Evolutionary conservation across 2,113 vertebrate species (phyloP).

Genomic region (Sigmodon hispidus): DNA sequence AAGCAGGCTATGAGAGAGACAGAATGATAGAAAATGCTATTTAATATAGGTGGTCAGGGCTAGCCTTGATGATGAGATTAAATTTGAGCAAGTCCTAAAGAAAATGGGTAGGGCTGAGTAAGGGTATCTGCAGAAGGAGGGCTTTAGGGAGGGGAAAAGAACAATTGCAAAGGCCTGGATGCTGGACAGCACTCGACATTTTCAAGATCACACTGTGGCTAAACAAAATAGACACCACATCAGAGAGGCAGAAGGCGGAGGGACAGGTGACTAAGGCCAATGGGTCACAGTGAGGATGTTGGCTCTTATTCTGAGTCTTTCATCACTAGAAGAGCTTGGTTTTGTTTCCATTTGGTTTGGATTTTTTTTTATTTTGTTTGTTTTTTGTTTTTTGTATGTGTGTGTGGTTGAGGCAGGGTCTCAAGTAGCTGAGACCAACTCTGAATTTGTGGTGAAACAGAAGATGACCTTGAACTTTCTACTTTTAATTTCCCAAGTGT

Average conservation of each 20-base stretch:
- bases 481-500: background rate
- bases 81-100: slow-evolving; percentile 19
- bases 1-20: background rate
- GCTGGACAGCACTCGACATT: background rate
- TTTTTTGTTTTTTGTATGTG: background rate
- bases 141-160: background rate
- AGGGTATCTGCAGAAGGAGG: background rate
- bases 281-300: background rate
- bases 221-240: slow-evolving; percentile 27
- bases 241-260: background rate
- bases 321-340: background rate
- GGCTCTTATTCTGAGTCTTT: slow-evolving; percentile 12
- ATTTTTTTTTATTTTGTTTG: background rate
- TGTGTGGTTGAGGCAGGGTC: background rate
- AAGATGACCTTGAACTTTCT: background rate
- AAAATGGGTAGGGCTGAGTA: background rate
- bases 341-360: background rate
- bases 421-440: background rate
- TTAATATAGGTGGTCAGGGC: background rate
- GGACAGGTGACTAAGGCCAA: background rate
- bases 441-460: background rate
- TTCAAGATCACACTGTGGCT: background rate
- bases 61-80: background rate
- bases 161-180: background rate
- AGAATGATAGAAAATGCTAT: background rate